Base-by-base conservation (phyloP, 1,140 invertebrate genomes). In the Drosophila pseudoananassae region DNA sequence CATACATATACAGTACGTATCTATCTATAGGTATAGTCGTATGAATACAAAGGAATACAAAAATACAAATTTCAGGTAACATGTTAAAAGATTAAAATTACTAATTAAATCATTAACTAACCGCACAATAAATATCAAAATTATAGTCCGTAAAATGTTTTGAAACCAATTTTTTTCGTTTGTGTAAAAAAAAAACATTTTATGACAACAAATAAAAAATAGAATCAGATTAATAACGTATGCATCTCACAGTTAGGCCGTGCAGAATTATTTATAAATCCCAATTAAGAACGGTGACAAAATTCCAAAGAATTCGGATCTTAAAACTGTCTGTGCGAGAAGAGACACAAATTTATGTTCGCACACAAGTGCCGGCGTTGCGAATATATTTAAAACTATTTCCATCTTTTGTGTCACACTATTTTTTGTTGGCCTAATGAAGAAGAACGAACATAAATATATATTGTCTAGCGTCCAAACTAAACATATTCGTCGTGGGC, bases 231-330 rank as follows among this genome's bases (percentile, higher is more conserved):
- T 55, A 57, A 1, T 8, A 43, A 36, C 33, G 43, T 38, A 27
- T 27, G 25, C 25, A 27, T 27, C 25, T 27, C 25, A 7, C 5
- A 43, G 27, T 40, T 36, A 53, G 53, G 29, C 31, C 27, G 23
- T 57, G 20, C 12, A n/a, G 55, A 38, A 57, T 66, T 63, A 27
- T 43, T 77, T 63, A 58, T 49, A 63, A 47, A 49, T 58, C 63
- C 45, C 66, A 72, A 78, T 82, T 76, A 71, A 63, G 63, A 61
- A 63, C 53, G 56, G 63, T 87, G 82, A 87, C 74, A 87, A 61
- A 78, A 59, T 87, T 87, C 82, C 69, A 87, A 81, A 87, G 66
- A 73, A 79, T 76, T 75, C 38, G 69, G 27, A 23, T 36, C 17
- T 33, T 43, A 46, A 55, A 76, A 63, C 65, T 76, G 71, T 79